Base-by-base conservation (phyloP, 2,888 invertebrate species). In the Cryptus viduatorius region DNA sequence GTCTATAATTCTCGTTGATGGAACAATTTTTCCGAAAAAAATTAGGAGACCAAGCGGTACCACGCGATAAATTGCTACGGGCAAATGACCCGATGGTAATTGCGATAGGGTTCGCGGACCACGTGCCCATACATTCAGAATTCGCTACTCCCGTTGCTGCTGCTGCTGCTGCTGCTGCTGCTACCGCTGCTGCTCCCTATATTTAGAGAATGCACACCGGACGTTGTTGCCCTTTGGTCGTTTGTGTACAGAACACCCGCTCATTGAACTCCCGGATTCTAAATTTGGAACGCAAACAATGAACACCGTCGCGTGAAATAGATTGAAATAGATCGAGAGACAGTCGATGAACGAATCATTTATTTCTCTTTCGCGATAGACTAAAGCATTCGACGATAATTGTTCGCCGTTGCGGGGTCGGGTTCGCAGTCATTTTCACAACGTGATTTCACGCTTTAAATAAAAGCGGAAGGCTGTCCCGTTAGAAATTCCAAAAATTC, bases 181-280 rank as follows among this genome's bases (percentile, higher is more conserved):
- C 59, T 76, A 42, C 42, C 16, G 24, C 48, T 64, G 59, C 48
- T 67, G 79, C 85, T 82, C 80, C 79, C 85, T 87, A 86, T 88
- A 87, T 88, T 88, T 87, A 88, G 88, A 86, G 84, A 87, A 87
- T 77, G 79, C 56, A 81, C 59, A 84, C 86, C 88, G 87, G 86
- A 87, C 86, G 87, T 84, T 85, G 85, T 87, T 87, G 86, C 84
- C 84, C 84, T 78, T 85, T 79, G 79, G 81, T 73, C 79, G 71
- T 61, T 79, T 72, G 76, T 59, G 79, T 83, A 61, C 72, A 42
- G 46, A 44, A 67, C 59, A 14, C 71, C 65, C 69, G 80, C 44
- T 53, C 71, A 29, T 8, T 50, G 50, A 69, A 75, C 61, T 53
- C 31, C 31, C 37, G 64, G 53, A n/a, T 56, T 88, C 86, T 88